Conservation (phyloP, 2,797 vertebrate species). For the Gallinago nigripennis region DNA sequence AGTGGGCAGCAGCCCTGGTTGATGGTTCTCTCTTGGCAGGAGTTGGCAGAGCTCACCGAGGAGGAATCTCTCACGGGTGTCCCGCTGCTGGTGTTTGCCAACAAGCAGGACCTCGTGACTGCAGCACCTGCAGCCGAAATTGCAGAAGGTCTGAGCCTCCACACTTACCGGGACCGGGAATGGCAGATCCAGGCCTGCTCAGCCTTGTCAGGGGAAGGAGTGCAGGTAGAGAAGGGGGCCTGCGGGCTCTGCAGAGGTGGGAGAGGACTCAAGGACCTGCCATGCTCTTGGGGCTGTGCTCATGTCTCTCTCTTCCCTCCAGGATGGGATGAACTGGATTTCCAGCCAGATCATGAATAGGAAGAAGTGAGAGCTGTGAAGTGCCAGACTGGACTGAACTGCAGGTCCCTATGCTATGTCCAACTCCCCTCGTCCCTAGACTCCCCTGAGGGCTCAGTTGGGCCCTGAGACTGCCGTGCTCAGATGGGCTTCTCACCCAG, state of each 20-base stretch:
- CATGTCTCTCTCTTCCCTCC: background rate
- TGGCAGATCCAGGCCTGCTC: constrained; percentile 95
- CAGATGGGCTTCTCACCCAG: background rate
- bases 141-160: constrained; percentile 87
- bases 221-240: constrained; percentile 77
- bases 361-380: constrained; percentile 52
- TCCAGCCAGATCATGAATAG: constrained; percentile 59
- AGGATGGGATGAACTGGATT: constrained; percentile 74
- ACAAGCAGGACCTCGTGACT: constrained; percentile 89
- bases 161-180: constrained; percentile 86
- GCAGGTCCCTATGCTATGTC: background rate
- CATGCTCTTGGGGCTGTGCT: background rate
- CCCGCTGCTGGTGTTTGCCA: constrained; percentile 89
- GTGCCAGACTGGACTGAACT: background rate
- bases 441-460: rapidly evolving
- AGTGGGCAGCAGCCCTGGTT: background rate
- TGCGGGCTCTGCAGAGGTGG: background rate
- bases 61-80: constrained; percentile 85
- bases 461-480: background rate
- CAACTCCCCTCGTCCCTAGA: background rate
- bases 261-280: background rate
- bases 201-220: constrained; percentile 88
- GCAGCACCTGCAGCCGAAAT: constrained; percentile 87
- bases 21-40: constrained; percentile 71
- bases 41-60: constrained; percentile 85